phyloP scores from a whole-genome alignment of 2,113 vertebrate species.

The Mormyrus lacerda region DNA sequence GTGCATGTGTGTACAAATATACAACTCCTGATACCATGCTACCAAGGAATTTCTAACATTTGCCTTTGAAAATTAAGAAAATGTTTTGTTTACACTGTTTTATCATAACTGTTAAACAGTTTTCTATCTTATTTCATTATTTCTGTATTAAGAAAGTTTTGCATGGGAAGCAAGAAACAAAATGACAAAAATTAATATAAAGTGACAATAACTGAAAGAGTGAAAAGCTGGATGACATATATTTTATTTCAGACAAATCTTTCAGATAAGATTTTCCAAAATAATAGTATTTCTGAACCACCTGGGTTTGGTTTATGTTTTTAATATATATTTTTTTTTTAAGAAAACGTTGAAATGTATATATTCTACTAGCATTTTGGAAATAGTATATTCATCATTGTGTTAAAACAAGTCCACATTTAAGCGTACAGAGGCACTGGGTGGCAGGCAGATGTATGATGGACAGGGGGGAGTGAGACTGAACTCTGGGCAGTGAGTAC shows the following conservation, averaged over 20 bases:
- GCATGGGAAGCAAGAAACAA: constrained; percentile 35
- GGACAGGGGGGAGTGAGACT: background rate
- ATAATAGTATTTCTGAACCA: background rate
- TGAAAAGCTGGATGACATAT: background rate
- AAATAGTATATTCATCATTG: background rate
- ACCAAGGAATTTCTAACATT: constrained; percentile 19
- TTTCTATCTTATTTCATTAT: constrained; percentile 40
- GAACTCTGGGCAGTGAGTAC: background rate
- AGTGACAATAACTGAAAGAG: background rate
- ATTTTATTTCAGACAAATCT: background rate
- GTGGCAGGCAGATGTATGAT: background rate
- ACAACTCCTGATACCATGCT: background rate
- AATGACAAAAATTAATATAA: constrained; percentile 6
- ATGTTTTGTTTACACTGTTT: constrained; percentile 48
- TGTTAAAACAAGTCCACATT: background rate
- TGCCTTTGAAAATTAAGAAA: constrained; percentile 46
- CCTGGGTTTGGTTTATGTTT: background rate
- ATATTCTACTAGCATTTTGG: constrained; percentile 1
- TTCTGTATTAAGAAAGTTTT: constrained; percentile 46
- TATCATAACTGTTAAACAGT: constrained; percentile 52
- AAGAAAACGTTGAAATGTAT: constrained; percentile 7
- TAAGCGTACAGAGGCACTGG: background rate
- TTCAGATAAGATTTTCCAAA: background rate
- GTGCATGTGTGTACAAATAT: background rate
- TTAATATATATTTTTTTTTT: background rate